phyloP scores from a whole-genome alignment of 2,113 vertebrate species.

The Melozone crissalis region DNA sequence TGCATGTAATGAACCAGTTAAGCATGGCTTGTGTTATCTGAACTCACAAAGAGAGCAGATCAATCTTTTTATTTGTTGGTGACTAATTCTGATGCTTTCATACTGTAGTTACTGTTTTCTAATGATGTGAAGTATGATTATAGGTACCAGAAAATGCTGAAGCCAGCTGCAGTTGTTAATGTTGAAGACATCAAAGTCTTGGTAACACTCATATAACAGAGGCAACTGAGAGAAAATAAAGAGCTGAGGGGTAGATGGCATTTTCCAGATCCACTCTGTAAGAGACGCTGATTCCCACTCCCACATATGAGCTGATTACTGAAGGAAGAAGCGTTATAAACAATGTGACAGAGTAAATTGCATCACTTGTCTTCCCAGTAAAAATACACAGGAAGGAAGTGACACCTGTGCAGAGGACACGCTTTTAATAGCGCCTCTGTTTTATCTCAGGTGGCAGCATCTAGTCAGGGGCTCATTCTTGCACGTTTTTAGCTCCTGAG shows the following conservation, averaged over 20 bases:
- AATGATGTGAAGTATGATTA: neutral
- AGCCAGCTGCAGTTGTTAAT: neutral
- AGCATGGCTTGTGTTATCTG: neutral
- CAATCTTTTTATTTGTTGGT: neutral
- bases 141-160: neutral
- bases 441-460: neutral
- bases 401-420: neutral
- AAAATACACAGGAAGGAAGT: neutral
- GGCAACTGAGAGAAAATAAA: neutral
- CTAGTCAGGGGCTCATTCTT: neutral
- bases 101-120: neutral
- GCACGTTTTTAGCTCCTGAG: neutral
- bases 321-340: neutral
- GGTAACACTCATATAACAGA: neutral
- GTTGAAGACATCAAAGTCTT: neutral
- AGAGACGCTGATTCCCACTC: neutral
- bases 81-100: neutral
- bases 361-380: neutral
- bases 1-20: neutral
- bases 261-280: neutral
- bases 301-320: neutral
- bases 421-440: neutral
- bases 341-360: neutral
- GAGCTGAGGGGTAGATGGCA: neutral
- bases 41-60: neutral